Percentiles rank a stretch among this genome's conserved stretches.
Evolutionary conservation across 2,888 invertebrate genomes (phyloP).

Genomic region (Erynnis tages): DNA sequence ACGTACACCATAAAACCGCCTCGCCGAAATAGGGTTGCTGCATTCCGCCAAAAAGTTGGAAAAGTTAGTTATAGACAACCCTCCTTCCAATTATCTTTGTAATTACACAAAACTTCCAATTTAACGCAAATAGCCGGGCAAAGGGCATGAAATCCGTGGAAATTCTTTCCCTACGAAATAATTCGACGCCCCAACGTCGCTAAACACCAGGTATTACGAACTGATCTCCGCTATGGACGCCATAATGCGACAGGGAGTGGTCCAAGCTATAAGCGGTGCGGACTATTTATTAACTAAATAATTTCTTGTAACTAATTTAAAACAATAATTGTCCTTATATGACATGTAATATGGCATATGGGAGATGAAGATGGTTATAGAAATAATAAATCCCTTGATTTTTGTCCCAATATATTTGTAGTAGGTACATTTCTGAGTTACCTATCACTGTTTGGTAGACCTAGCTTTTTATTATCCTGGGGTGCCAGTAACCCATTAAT

Average conservation of each 20-base stretch:
- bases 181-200: slow-evolving; percentile 45
- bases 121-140: slow-evolving; percentile 18
- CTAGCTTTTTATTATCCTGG: too few species aligned
- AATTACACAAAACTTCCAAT: slow-evolving; percentile 22
- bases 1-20: neutral
- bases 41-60: neutral
- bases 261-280: slow-evolving; percentile 36
- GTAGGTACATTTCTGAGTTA: too few species aligned
- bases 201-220: slow-evolving; percentile 60
- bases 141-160: slow-evolving; percentile 31
- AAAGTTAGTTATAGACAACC: neutral
- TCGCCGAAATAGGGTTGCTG: neutral
- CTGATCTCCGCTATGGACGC: slow-evolving; percentile 50
- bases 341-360: too few species aligned
- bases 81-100: slow-evolving; percentile 11
- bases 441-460: too few species aligned
- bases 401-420: too few species aligned
- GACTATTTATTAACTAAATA: neutral
- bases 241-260: slow-evolving; percentile 45
- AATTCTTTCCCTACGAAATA: slow-evolving; percentile 22
- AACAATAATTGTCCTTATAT: too few species aligned
- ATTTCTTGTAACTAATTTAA: neutral
- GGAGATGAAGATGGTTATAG: too few species aligned
- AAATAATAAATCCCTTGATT: too few species aligned
- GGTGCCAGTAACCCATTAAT: too few species aligned